Evolutionary conservation across 2,797 vertebrate genomes (phyloP).

Genomic region (Podarcis lilfordi): DNA sequence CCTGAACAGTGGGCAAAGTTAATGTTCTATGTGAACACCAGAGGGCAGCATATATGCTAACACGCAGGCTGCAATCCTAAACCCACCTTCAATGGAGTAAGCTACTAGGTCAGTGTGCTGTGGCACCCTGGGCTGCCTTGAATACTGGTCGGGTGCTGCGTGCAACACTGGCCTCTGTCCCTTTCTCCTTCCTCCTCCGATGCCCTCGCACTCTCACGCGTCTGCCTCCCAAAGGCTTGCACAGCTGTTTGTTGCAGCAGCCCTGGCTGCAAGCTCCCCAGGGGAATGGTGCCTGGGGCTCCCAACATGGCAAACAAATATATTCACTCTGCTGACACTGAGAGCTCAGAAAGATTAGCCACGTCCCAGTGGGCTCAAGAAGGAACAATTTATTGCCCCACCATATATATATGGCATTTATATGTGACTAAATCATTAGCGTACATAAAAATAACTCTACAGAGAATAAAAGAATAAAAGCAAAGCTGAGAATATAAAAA

Average conservation of each 20-base stretch:
- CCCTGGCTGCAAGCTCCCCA: neutral
- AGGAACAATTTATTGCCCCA: neutral
- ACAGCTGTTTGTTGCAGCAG: too few species aligned
- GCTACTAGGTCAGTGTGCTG: neutral
- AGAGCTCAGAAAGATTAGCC: neutral
- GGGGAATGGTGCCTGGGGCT: too few species aligned
- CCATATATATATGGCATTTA: neutral
- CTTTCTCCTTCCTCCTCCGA: too few species aligned
- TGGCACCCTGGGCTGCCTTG: too few species aligned
- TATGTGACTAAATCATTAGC: too few species aligned
- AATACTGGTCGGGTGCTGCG: too few species aligned
- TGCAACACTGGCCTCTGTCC: too few species aligned
- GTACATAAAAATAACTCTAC: neutral
- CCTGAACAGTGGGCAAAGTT: neutral
- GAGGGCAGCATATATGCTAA: constrained; percentile 60
- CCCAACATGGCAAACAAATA: too few species aligned
- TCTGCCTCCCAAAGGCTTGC: too few species aligned
- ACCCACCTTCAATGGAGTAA: neutral
- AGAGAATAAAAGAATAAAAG: neutral
- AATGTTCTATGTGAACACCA: constrained; percentile 45
- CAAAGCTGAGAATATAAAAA: neutral
- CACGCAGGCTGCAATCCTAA: neutral
- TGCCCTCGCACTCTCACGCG: too few species aligned
- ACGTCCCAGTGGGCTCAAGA: neutral
- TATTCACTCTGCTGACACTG: neutral